Percentiles rank a stretch among this genome's conserved stretches.
Evolutionary conservation across 2,113 vertebrate species (phyloP).

Genomic region (Promerops cafer): DNA sequence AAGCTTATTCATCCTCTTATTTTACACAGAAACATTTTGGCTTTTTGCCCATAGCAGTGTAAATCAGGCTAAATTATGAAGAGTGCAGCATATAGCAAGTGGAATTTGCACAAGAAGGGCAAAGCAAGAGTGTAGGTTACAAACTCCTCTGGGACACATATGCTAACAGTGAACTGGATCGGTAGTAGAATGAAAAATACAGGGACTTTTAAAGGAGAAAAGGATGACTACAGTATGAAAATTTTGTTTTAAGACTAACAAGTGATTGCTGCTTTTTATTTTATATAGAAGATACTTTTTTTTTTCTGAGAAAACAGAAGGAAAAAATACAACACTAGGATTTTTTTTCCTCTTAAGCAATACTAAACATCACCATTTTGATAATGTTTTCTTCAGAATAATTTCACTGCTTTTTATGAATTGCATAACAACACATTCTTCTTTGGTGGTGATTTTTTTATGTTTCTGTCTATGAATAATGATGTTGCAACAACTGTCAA

Average conservation of each 20-base stretch:
- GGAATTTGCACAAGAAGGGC: background rate
- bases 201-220: background rate
- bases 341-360: background rate
- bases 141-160: background rate
- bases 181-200: background rate
- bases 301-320: background rate
- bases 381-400: background rate
- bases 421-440: background rate
- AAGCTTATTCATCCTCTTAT: background rate
- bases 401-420: background rate
- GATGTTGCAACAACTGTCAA: background rate
- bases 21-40: background rate
- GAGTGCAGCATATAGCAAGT: background rate
- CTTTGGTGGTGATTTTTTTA: background rate
- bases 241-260: background rate
- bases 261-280: background rate
- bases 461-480: background rate
- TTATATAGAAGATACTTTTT: background rate
- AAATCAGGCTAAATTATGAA: background rate
- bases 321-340: accelerated
- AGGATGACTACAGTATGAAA: background rate
- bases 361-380: background rate
- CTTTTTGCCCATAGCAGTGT: background rate
- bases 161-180: background rate
- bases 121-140: background rate